Evolutionary conservation across 2,888 invertebrate species (phyloP).

Genomic region (Torymus aiolomorphi): DNA sequence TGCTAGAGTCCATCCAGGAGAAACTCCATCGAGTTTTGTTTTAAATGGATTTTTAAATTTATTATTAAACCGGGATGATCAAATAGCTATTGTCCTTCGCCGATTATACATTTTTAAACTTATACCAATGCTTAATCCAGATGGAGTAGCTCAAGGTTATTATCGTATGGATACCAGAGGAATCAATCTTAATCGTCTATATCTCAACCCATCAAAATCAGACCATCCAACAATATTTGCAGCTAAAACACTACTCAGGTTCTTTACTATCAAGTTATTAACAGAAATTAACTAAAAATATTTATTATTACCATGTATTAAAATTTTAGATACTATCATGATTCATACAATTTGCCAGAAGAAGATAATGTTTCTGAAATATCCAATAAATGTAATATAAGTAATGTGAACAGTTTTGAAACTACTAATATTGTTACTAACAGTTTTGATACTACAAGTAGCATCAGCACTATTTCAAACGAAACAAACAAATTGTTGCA

Average conservation of each 20-base stretch:
- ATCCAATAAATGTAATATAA: constrained; percentile 9
- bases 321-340: constrained; percentile 81
- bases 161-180: constrained; percentile 92
- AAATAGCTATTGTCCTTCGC: constrained; percentile 84
- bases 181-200: constrained; percentile 91
- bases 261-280: background rate
- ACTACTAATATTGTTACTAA: background rate
- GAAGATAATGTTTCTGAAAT: constrained; percentile 67
- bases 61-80: constrained; percentile 85
- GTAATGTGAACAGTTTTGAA: constrained; percentile 15
- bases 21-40: constrained; percentile 93
- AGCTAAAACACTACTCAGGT: constrained; percentile 85
- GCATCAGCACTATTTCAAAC: constrained; percentile 30
- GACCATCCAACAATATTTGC: constrained; percentile 92
- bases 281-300: background rate
- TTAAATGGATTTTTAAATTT: constrained; percentile 92
- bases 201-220: constrained; percentile 85
- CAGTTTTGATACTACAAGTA: constrained; percentile 4
- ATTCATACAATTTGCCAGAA: constrained; percentile 81
- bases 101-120: constrained; percentile 90
- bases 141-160: constrained; percentile 91
- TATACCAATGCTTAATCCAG: constrained; percentile 93
- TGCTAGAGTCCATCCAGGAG: constrained; percentile 94
- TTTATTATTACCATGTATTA: constrained; percentile 14
- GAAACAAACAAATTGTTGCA: constrained; percentile 48